Percentiles rank a stretch among this genome's conserved stretches.
These are phyloP conservation scores for Takifugu bimaculatus DNA, from an alignment of 2,113 vertebrate species.

Conservation along the genomic window DNA sequence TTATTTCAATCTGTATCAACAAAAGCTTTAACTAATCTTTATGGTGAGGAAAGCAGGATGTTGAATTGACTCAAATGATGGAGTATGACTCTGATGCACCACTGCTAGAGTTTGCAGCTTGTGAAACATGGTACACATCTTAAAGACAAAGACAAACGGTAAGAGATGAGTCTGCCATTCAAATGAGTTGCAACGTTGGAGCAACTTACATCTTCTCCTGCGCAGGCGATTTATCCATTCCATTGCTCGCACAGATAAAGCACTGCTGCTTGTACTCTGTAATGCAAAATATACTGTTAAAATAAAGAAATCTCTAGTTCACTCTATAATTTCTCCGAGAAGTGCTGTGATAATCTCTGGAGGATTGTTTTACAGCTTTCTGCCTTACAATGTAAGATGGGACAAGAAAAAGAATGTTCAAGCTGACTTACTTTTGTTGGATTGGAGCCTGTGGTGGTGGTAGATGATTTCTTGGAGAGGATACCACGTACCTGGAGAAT, in stretches of 20 bases:
- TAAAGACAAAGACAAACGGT: conserved; percentile 17
- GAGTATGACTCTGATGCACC: conserved; percentile 19
- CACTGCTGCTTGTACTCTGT: conserved; percentile 45
- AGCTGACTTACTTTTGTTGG: conserved; percentile 38
- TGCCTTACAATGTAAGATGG: too few species aligned
- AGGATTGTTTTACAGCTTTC: not conserved
- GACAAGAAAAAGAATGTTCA: too few species aligned
- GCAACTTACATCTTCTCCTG: conserved; percentile 39
- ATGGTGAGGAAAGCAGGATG: too few species aligned
- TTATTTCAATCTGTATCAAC: not conserved
- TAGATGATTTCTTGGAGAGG: conserved; percentile 10
- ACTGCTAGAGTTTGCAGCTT: conserved; percentile 13
- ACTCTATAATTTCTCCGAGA: not conserved
- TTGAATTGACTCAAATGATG: conserved; percentile 15
- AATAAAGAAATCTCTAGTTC: not conserved
- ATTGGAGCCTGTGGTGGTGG: conserved; percentile 15
- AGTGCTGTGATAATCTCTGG: not conserved
- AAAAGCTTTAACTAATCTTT: not conserved
- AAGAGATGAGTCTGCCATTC: not conserved
- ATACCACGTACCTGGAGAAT: conserved; percentile 48
- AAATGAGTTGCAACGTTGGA: not conserved
- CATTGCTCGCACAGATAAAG: conserved; percentile 5
- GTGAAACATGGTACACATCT: conserved; percentile 53
- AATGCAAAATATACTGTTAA: not conserved
- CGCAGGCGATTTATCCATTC: conserved; percentile 28